These are phyloP conservation scores for Pachydiplax longipennis DNA, from an alignment of 2,888 invertebrate genomes.

Conservation along the genomic window DNA sequence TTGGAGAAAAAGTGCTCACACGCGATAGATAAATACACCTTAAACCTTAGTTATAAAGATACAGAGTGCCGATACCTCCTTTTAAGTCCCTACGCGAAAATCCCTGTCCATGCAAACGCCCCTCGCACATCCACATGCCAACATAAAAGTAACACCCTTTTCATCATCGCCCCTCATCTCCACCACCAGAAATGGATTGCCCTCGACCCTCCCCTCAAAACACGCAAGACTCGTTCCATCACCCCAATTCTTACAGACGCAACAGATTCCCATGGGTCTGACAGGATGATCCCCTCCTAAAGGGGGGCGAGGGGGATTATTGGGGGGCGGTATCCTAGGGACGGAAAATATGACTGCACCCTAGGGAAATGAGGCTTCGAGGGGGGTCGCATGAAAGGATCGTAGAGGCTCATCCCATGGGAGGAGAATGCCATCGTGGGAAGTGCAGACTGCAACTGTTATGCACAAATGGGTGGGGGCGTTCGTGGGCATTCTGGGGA, in stretches of 20 bases:
- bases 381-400: background rate
- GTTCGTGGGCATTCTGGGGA: background rate
- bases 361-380: background rate
- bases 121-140: background rate
- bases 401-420: background rate
- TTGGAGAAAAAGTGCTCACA: too few species aligned
- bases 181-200: background rate
- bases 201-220: background rate
- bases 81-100: background rate
- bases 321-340: background rate
- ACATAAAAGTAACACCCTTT: background rate
- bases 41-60: too few species aligned
- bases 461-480: background rate
- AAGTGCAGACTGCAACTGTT: background rate
- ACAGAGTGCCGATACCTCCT: background rate
- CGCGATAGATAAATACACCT: too few species aligned
- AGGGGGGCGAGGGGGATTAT: background rate
- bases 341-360: background rate
- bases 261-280: constrained; percentile 30
- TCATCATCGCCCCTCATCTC: background rate
- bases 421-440: background rate
- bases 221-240: background rate
- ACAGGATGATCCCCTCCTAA: background rate
- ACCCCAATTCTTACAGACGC: background rate
- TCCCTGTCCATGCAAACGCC: too few species aligned